Conservation (phyloP, 92 coral and sea anemone species). For the Blastomussa wellsi region DNA sequence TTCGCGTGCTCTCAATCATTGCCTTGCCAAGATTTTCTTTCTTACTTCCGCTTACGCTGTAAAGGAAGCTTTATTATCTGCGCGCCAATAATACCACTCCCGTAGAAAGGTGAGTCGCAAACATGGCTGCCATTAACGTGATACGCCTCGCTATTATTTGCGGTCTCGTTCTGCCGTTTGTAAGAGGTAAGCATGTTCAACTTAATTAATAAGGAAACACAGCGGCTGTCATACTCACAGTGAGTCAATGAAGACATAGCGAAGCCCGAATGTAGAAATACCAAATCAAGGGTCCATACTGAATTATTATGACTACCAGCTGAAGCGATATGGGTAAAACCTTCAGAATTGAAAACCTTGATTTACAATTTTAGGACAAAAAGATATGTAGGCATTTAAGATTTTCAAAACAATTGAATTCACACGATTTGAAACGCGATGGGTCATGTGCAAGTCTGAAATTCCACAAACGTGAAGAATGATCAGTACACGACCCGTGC, state of each 20-base stretch:
- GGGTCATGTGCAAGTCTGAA: too few relatives aligned
- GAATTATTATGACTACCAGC: not conserved
- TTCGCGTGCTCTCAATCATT: not conserved
- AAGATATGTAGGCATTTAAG: not conserved
- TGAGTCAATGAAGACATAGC: not conserved
- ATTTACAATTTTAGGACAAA: not conserved
- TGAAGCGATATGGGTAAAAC: not conserved
- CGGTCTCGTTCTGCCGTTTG: not conserved
- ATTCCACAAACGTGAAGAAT: too few relatives aligned
- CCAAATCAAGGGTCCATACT: not conserved
- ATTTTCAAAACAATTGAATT: not conserved
- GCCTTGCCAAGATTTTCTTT: not conserved
- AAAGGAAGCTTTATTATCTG: not conserved
- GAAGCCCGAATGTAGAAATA: not conserved
- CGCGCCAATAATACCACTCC: not conserved
- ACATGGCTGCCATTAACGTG: not conserved
- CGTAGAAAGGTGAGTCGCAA: not conserved
- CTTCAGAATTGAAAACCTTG: not conserved
- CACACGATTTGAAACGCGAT: not conserved
- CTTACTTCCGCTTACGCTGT: constrained; percentile 7
- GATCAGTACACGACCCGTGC: not conserved
- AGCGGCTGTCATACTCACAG: not conserved
- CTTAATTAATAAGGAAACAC: not conserved
- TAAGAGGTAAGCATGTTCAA: constrained; percentile 9
- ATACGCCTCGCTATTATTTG: not conserved